These are phyloP conservation scores for Norana najaformis DNA, from an alignment of 2,888 invertebrate genomes.

Conservation along the genomic window DNA sequence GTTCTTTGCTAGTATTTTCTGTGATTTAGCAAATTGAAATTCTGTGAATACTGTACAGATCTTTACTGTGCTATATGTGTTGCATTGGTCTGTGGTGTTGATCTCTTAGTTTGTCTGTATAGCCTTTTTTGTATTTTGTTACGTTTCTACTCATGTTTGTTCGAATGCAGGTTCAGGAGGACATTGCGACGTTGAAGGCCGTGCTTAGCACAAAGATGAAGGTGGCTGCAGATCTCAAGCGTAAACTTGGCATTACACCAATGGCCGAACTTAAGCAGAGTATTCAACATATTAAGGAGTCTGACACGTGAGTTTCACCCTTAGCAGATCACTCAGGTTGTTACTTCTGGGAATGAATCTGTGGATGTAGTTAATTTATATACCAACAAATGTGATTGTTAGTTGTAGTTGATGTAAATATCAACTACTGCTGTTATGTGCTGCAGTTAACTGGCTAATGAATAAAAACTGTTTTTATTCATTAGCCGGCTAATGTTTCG, in stretches of 20 bases:
- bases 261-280: conserved; percentile 87
- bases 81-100: too few species aligned
- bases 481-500: too few species aligned
- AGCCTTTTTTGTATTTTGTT: neutral
- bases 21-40: too few species aligned
- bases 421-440: too few species aligned
- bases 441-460: too few species aligned
- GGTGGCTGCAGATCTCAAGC: conserved; percentile 80
- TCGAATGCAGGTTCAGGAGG: conserved; percentile 81
- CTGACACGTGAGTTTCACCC: conserved; percentile 83
- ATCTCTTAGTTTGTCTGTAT: neutral
- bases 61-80: too few species aligned
- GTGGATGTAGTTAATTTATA: neutral
- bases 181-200: conserved; percentile 90
- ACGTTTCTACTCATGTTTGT: neutral
- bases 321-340: conserved; percentile 22
- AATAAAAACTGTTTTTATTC: too few species aligned
- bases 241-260: conserved; percentile 92
- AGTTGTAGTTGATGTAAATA: neutral
- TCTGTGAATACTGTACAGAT: too few species aligned
- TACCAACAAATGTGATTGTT: neutral
- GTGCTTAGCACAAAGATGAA: conserved; percentile 86
- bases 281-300: conserved; percentile 59
- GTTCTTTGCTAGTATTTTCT: too few species aligned
- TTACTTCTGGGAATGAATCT: neutral